Base-by-base conservation (phyloP, 2,797 vertebrate species). In the Margarornis squamiger region DNA sequence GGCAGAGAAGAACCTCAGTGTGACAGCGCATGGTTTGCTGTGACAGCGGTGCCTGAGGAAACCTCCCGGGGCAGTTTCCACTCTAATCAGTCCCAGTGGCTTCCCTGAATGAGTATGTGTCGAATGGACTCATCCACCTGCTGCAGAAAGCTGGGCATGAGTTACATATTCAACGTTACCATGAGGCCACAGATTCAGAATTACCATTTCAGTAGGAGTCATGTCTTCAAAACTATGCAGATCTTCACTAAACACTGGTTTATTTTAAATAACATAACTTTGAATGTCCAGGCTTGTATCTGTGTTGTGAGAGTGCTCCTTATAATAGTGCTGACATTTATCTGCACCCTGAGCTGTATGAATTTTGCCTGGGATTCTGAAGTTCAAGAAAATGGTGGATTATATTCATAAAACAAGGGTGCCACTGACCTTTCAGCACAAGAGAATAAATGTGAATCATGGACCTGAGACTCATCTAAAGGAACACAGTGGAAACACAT, bases 371-470 rank as follows among this genome's bases (percentile, higher is more conserved):
- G 52, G 26, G 88, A 79, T 62, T 88, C 76, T 78, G 62, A 86
- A 84, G 36, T 88, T 90, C 55, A 63, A 68, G 80, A 81, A 67
- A 92, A 84, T 0, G 4, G 74, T 89, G 52, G 63, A 63, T 82
- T 96, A 89, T 76, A 74, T 63, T 94, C 86, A 94, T 86, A 90
- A 94, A 93, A 81, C 57, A 86, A 94, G 77, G 27, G 55, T 91
- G 77, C 72, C 13, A 6, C 73, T 88, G 85, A 95, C 92, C 93
- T 93, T 90, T 93, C 87, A 82, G 76, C 73, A 76, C 39, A 79
- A 87, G 63, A 93, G 70, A 90, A 91, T 59, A 70, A 72, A 92
- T 27, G 78, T 88, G 93, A 93, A 90, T 89, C 66, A 65, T 23
- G 49, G 75, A 90, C 61, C 75, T 82, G 79, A 91, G 85, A 73